These are phyloP conservation scores for Brassicogethes aeneus DNA, from an alignment of 2,888 invertebrate genomes.

Conservation along the genomic window DNA sequence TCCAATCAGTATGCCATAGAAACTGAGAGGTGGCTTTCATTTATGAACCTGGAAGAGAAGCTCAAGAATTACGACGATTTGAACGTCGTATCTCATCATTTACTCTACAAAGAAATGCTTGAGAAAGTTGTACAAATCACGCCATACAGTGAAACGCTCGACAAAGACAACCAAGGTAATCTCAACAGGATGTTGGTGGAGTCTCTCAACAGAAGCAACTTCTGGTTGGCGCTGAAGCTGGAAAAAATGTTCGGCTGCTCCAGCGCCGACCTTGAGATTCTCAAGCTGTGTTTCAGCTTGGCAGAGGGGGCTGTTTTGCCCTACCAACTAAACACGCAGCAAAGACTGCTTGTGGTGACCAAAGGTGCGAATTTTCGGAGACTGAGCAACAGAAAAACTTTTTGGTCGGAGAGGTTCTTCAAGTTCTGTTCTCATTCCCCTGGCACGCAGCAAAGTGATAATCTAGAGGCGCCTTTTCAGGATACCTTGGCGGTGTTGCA, in stretches of 20 bases:
- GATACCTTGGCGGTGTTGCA: slow-evolving; percentile 39
- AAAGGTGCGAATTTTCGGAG: slow-evolving; percentile 37
- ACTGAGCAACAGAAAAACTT: slow-evolving; percentile 37
- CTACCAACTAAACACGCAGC: slow-evolving; percentile 54
- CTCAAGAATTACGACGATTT: slow-evolving; percentile 12
- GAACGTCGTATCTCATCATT: slow-evolving; percentile 8
- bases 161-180: slow-evolving; percentile 37
- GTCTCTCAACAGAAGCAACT: slow-evolving; percentile 48
- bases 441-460: slow-evolving; percentile 15
- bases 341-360: slow-evolving; percentile 48
- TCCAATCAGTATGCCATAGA: slow-evolving; percentile 29
- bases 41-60: slow-evolving; percentile 25
- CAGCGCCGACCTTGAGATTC: slow-evolving; percentile 47
- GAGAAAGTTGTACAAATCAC: slow-evolving; percentile 17
- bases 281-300: slow-evolving; percentile 53
- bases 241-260: slow-evolving; percentile 44
- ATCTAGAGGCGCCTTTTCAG: slow-evolving; percentile 23
- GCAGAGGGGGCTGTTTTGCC: slow-evolving; percentile 56
- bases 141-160: slow-evolving; percentile 12
- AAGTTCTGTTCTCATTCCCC: slow-evolving; percentile 23
- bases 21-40: slow-evolving; percentile 31
- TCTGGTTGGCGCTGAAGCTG: slow-evolving; percentile 53
- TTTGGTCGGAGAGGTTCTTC: slow-evolving; percentile 26
- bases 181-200: slow-evolving; percentile 46
- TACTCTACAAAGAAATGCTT: slow-evolving; percentile 21